phyloP scores from a whole-genome alignment of 2,797 vertebrate genomes.

The Lycodopsis pacificus region DNA sequence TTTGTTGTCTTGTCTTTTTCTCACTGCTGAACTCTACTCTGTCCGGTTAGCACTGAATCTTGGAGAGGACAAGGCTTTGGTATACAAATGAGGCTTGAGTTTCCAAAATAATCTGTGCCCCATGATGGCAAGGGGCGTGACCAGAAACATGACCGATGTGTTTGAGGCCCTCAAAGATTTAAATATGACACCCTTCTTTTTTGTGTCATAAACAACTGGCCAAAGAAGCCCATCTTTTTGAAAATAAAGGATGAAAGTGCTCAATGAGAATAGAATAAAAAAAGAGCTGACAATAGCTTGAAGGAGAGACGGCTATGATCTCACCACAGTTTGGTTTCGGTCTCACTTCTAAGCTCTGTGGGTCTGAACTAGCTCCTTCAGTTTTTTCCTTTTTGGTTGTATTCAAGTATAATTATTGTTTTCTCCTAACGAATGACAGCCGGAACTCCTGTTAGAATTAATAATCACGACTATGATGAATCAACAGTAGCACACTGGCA shows the following conservation, averaged over 20 bases:
- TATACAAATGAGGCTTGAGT: not conserved
- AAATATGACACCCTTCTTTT: constrained; percentile 56
- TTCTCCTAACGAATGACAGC: not conserved
- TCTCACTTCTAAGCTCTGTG: not conserved
- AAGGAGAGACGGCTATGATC: constrained; percentile 1
- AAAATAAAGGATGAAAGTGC: constrained; percentile 32
- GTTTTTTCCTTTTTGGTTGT: not conserved
- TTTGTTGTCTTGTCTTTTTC: not conserved
- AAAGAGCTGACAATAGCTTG: constrained; percentile 22
- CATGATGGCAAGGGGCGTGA: constrained; percentile 40
- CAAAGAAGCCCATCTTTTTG: not conserved
- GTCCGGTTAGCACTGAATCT: not conserved
- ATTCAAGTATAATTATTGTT: not conserved
- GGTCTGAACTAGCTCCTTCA: not conserved
- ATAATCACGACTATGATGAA: not conserved
- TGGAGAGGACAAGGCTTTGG: not conserved
- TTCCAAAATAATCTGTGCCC: constrained; percentile 34
- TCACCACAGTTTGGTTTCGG: constrained; percentile 21
- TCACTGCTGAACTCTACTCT: not conserved
- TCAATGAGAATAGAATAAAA: constrained; percentile 38
- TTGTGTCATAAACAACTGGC: constrained; percentile 33
- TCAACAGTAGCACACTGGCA: not conserved
- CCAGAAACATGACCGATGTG: constrained; percentile 53
- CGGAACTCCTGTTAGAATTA: not conserved
- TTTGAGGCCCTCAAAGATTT: constrained; percentile 44